Evolutionary conservation across 1,140 invertebrate species (phyloP), one percentile per base, ranked within the genome.

Genomic region (Chrysopa pallens): DNA sequence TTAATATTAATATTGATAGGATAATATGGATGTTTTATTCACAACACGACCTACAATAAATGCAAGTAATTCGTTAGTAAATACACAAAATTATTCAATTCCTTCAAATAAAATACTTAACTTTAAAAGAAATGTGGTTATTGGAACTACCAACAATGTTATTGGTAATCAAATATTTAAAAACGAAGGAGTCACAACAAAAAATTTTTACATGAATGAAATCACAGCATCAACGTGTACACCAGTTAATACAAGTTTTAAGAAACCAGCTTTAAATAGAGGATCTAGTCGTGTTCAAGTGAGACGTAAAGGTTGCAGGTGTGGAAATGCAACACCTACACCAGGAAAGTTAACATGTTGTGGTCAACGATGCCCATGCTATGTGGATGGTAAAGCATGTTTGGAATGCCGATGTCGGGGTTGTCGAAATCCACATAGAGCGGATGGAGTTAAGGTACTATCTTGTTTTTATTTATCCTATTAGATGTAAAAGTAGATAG

Each of bases 341-440:
- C 86, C 86, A 9, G 86, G 85, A 8, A 91, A 89, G 60, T 60
- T 91, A 39, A 91, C 87, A 0, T 94, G 89, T 62, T 89, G 87
- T 59, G 87, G 88, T 4, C 88, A 92, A 59, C 68, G 88, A 46
- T 94, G 89, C 68, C 85, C 88, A 0, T 94, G 89, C 65, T 94
- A 92, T 63, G 83, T 85, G 42, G 84, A 80, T 52, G 80, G 74
- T 54, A 86, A 82, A 62, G 76, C 84, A 8, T 92, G 88, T 57
- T 68, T 80, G 28, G 82, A 84, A 48, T 94, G 89, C 62, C 79
- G 80, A 57, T 94, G 89, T 64, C 74, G 82, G 60, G 89, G 88
- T 6, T 94, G 89, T 61, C 63, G 85, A 57, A 94, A 94, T 70
- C 87, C 88, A 11, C 79, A 86, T 53, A 74, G 75, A 50, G 71